phyloP scores from a whole-genome alignment of 2,797 vertebrate genomes.

The Pangasius sanitwongsei region DNA sequence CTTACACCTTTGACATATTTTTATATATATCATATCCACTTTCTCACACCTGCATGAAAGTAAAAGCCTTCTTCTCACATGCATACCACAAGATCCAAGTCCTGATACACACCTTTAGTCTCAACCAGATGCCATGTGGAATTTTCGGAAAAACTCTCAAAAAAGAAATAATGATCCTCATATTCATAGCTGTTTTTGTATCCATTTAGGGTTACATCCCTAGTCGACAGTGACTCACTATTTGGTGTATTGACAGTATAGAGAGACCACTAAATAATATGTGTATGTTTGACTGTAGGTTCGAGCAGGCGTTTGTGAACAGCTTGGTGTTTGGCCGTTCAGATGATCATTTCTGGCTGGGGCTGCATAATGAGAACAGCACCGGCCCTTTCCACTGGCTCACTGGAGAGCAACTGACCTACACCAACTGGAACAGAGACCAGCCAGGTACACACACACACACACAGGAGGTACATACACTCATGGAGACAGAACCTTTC shows the following conservation, averaged over 20 bases:
- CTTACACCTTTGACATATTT: no score
- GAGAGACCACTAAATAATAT: background rate
- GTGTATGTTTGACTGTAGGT: conserved; percentile 72
- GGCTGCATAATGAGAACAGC: conserved; percentile 82
- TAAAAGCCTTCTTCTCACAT: background rate
- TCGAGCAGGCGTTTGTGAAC: conserved; percentile 93
- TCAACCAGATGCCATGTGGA: background rate
- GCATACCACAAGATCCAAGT: background rate
- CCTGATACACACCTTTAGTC: no score
- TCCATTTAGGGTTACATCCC: no score
- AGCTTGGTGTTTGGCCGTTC: conserved; percentile 89
- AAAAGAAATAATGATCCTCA: background rate
- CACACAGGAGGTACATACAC: background rate
- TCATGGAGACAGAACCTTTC: background rate
- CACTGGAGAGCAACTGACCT: conserved; percentile 84
- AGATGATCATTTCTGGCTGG: conserved; percentile 88
- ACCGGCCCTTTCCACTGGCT: conserved; percentile 87
- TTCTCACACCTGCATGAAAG: background rate
- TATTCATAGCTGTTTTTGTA: background rate
- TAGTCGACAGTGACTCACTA: background rate
- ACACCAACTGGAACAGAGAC: conserved; percentile 95
- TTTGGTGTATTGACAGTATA: background rate
- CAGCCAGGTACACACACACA: conserved; percentile 81
- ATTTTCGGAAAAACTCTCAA: background rate
- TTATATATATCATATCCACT: background rate